Conservation (phyloP, 2,888 invertebrate genomes). For the Idaea biselata region DNA sequence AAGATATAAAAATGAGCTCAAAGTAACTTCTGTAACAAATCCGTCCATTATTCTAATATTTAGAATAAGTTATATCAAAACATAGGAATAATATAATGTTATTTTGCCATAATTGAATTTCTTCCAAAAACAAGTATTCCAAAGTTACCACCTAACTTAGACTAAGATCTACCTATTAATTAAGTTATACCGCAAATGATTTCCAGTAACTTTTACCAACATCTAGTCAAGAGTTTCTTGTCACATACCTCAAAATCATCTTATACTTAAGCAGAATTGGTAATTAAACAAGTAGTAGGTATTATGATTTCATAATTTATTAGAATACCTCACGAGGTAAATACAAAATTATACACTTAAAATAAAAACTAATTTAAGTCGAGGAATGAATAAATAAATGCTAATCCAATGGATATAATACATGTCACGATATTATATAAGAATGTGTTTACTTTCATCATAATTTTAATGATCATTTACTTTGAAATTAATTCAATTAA, state of each 20-base stretch:
- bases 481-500: slow-evolving; percentile 3
- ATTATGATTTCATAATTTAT: slow-evolving; percentile 41
- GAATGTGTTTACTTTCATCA: background rate
- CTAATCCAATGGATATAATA: slow-evolving; percentile 15
- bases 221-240: background rate
- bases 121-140: background rate
- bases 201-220: background rate
- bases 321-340: slow-evolving; percentile 41
- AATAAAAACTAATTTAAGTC: background rate
- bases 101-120: background rate
- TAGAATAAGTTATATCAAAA: background rate
- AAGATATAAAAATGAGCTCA: no score
- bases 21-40: background rate
- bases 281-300: slow-evolving; percentile 19
- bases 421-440: background rate
- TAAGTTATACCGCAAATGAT: background rate
- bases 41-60: background rate
- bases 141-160: background rate
- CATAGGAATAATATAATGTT: background rate
- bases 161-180: background rate
- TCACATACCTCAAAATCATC: background rate
- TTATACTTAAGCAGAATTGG: no score
- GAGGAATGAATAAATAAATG: slow-evolving; percentile 69
- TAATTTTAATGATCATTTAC: slow-evolving; percentile 3
- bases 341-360: slow-evolving; percentile 35